Conservation (phyloP, 2,113 vertebrate species). For the human (Homo sapiens) region DNA sequence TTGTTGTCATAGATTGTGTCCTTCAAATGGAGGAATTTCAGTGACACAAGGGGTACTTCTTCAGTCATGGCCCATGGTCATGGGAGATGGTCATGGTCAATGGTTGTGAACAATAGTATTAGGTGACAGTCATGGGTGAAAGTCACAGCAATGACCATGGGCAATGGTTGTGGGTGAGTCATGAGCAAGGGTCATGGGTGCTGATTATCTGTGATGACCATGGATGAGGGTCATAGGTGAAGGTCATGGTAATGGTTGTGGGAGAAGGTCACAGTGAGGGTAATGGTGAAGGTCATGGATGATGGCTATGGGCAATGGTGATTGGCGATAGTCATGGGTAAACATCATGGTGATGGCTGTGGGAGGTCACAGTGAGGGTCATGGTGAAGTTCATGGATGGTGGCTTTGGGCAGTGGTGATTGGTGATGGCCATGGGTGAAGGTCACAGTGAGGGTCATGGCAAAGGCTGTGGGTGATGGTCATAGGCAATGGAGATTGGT, state of each 20-base stretch:
- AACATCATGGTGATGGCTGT: neutral
- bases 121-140: neutral
- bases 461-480: neutral
- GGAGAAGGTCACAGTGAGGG: neutral
- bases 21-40: neutral
- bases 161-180: neutral
- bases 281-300: neutral
- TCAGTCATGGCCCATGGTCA: accelerated
- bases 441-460: no score
- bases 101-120: neutral
- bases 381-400: no score
- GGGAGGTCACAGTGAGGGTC: neutral
- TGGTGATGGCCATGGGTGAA: no score
- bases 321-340: neutral
- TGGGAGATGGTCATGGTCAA: no score
- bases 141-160: neutral
- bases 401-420: no score
- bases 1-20: neutral
- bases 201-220: neutral
- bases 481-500: no score
- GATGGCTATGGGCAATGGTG: no score
- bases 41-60: accelerated
- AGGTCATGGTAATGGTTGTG: neutral
- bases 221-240: neutral
- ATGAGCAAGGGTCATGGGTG: no score